Conservation (phyloP, 2,888 invertebrate genomes). For the Andrena trimmerana region DNA sequence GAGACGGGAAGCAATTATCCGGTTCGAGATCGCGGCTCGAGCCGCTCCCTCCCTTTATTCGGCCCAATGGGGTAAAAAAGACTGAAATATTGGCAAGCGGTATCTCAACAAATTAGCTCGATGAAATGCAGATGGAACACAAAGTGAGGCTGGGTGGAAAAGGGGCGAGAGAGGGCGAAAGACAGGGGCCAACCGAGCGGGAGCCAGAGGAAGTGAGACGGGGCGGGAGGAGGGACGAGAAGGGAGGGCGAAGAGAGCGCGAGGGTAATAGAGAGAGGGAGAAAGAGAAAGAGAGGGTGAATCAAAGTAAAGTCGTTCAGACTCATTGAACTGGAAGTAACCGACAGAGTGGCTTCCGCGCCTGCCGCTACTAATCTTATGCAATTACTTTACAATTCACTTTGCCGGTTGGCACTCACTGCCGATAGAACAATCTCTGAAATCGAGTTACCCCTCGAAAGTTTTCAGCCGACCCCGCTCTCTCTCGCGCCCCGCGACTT, state of each 20-base stretch:
- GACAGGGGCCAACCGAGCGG: slow-evolving; percentile 36
- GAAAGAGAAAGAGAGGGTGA: slow-evolving; percentile 74
- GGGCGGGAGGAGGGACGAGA: slow-evolving; percentile 33
- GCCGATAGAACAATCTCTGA: slow-evolving; percentile 81
- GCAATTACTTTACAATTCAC: slow-evolving; percentile 85
- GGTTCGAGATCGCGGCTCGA: slow-evolving; percentile 78
- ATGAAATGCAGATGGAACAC: slow-evolving; percentile 83
- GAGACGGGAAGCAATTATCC: slow-evolving; percentile 81
- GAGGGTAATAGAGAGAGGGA: slow-evolving; percentile 41
- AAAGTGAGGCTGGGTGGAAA: slow-evolving; percentile 63
- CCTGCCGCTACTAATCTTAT: slow-evolving; percentile 84
- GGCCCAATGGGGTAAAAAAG: slow-evolving; percentile 81
- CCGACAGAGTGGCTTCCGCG: slow-evolving; percentile 83
- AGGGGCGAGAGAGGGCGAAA: slow-evolving; percentile 65
- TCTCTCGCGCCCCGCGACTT: slow-evolving; percentile 45
- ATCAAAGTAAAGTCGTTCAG: slow-evolving; percentile 84
- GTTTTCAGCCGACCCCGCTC: slow-evolving; percentile 59
- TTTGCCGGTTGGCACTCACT: slow-evolving; percentile 82
- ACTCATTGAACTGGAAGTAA: slow-evolving; percentile 84
- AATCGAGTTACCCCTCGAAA: slow-evolving; percentile 81
- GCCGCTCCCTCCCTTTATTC: slow-evolving; percentile 72
- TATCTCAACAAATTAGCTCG: slow-evolving; percentile 85
- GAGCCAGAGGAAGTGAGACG: slow-evolving; percentile 59
- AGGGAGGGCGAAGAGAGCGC: slow-evolving; percentile 56
- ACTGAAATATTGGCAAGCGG: slow-evolving; percentile 85